Conservation (phyloP, 2,797 vertebrate genomes). For the Acanthurus tractus region DNA sequence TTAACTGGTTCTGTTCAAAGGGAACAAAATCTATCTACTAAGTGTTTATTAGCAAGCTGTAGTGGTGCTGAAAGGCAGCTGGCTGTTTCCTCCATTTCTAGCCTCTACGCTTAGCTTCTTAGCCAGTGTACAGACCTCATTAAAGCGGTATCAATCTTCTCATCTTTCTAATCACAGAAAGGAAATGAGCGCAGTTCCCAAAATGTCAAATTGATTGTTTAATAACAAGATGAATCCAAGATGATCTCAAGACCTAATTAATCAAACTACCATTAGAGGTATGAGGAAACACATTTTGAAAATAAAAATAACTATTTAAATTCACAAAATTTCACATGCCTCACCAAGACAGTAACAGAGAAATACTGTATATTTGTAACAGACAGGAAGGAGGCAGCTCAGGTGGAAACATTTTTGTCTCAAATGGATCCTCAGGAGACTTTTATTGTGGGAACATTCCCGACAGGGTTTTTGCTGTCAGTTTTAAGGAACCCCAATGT, state of each 20-base stretch:
- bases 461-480: slow-evolving; percentile 32
- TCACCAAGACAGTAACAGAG: slow-evolving; percentile 8
- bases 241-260: neutral
- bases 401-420: slow-evolving; percentile 27
- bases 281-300: neutral
- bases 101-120: neutral
- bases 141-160: neutral
- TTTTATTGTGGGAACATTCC: slow-evolving; percentile 25
- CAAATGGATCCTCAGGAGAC: slow-evolving; percentile 44
- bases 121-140: neutral
- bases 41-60: neutral
- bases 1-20: neutral
- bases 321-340: neutral
- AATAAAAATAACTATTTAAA: neutral
- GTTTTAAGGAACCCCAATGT: slow-evolving; percentile 22
- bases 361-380: slow-evolving; percentile 1
- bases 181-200: neutral
- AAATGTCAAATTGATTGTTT: neutral
- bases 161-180: neutral
- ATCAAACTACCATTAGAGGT: neutral
- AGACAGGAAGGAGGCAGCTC: slow-evolving; percentile 24
- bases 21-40: neutral
- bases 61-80: neutral
- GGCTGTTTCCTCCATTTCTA: neutral
- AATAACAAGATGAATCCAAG: neutral